A percentile compares a stretch with the other conserved stretches of the same genome.
Conservation (phyloP, 2,797 vertebrate genomes). For the Phylloscopus collybita region DNA sequence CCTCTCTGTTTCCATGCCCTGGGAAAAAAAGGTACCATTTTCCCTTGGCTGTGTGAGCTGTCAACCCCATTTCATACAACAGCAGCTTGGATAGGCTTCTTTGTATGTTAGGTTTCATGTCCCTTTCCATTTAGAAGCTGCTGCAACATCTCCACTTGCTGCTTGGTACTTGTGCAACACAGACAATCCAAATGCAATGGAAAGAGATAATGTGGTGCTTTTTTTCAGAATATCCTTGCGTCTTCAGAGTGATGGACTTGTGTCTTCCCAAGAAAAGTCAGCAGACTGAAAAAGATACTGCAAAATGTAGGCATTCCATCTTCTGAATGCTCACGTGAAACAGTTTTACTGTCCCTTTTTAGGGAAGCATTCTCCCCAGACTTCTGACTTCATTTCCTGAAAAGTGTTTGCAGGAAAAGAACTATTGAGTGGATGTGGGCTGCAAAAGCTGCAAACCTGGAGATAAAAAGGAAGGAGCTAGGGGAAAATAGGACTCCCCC, state of each 20-base stretch:
- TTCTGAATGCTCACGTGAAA: not conserved
- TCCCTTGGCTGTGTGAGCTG: not conserved
- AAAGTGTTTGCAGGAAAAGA: not conserved
- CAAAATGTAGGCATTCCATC: not conserved
- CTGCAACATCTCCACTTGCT: not conserved
- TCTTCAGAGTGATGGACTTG: not conserved
- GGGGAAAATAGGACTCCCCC: not conserved
- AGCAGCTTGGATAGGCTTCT: not conserved
- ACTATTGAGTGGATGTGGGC: not conserved
- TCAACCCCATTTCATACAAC: not conserved
- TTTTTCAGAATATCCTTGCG: not conserved
- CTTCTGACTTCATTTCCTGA: not conserved
- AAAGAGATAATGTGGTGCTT: not conserved
- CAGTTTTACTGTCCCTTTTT: not conserved
- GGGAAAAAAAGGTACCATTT: not conserved
- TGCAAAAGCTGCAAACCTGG: not conserved
- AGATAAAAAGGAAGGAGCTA: not conserved
- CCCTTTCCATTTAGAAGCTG: not conserved
- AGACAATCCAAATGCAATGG: not conserved
- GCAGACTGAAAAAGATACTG: not conserved
- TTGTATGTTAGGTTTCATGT: accelerated
- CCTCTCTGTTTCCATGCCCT: not conserved
- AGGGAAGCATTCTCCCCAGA: not conserved
- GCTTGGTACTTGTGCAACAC: not conserved
- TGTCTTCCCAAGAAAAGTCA: not conserved